Conservation (phyloP, 2,797 vertebrate species). For the Enteromius paludinosus region DNA sequence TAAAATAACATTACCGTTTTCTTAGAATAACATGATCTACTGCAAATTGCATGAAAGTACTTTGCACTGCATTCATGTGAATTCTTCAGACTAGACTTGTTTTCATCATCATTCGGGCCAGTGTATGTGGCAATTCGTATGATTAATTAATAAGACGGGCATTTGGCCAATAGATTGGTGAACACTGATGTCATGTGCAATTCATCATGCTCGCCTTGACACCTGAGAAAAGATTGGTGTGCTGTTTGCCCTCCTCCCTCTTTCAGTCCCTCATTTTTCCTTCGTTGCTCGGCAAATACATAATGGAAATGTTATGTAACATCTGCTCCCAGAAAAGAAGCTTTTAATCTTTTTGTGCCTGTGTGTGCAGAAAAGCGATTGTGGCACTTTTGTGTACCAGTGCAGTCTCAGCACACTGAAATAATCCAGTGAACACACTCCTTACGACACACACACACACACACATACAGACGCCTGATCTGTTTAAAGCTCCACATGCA, state of each 20-base stretch:
- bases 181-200: slow-evolving; percentile 24
- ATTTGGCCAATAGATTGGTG: background rate
- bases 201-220: slow-evolving; percentile 3
- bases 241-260: background rate
- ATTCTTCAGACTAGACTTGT: background rate
- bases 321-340: slow-evolving; percentile 20
- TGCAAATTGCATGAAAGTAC: background rate
- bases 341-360: slow-evolving; percentile 20
- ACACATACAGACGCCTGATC: slow-evolving; percentile 20
- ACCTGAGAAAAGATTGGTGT: background rate
- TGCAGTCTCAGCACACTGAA: slow-evolving; percentile 10
- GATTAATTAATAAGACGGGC: slow-evolving; percentile 14
- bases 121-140: background rate
- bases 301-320: slow-evolving; percentile 33
- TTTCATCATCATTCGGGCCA: background rate
- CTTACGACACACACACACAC: background rate
- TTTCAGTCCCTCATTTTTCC: background rate
- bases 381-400: slow-evolving; percentile 18
- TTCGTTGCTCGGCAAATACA: background rate
- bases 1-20: background rate
- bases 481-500: slow-evolving; percentile 35
- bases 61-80: background rate
- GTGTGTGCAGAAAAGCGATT: slow-evolving; percentile 19
- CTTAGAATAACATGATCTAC: background rate
- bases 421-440: slow-evolving; percentile 17